These are phyloP conservation scores for Sylvia borin DNA, from an alignment of 2,797 vertebrate species.

Conservation along the genomic window DNA sequence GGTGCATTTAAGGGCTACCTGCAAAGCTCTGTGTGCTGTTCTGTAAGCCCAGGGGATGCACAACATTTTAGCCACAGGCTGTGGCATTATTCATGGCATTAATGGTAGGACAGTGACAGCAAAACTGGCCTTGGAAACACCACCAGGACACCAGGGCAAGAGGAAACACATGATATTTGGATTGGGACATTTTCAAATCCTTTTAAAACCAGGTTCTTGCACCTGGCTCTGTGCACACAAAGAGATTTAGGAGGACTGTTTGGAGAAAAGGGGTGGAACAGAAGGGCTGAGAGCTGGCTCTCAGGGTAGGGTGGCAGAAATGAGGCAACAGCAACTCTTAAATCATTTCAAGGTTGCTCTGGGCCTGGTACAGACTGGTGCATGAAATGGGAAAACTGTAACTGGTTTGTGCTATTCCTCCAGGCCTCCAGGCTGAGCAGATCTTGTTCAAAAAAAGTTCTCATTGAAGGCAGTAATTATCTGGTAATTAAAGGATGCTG, in stretches of 20 bases:
- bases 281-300: neutral
- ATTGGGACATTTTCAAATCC: neutral
- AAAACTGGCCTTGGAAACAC: neutral
- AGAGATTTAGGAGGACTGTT: neutral
- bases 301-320: neutral
- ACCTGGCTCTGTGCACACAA: rapidly evolving
- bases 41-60: neutral
- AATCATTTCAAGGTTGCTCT: neutral
- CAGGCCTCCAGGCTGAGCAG: conserved; percentile 24
- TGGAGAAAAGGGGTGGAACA: neutral
- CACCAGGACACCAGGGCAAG: neutral
- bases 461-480: conserved; percentile 12
- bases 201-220: neutral
- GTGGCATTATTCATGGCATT: neutral
- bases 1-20: neutral
- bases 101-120: neutral
- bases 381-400: neutral
- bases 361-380: neutral
- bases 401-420: neutral
- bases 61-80: neutral
- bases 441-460: conserved; percentile 39
- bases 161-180: rapidly evolving
- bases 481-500: conserved; percentile 44
- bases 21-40: neutral
- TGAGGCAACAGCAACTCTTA: neutral